Conservation (phyloP, 2,113 vertebrate species). For the Enhydra lutris region DNA sequence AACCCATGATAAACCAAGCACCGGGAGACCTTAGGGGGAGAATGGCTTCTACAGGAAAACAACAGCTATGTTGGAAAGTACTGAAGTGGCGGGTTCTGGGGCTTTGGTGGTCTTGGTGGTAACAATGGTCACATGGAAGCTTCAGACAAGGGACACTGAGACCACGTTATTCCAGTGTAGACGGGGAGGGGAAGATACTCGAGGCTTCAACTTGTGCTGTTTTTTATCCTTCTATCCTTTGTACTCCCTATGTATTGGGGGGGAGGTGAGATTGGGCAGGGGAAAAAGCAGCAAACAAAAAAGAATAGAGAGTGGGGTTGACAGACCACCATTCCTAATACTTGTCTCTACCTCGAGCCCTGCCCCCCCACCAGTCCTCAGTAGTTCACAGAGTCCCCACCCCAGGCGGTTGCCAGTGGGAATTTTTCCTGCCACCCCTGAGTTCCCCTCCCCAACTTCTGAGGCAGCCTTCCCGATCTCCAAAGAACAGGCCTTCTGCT, state of each 20-base stretch:
- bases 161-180: not conserved
- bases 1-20: not conserved
- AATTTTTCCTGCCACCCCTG: not conserved
- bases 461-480: conserved; percentile 11
- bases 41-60: not conserved
- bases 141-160: not conserved
- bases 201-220: not conserved
- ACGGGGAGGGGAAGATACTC: not conserved
- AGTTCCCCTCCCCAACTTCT: conserved; percentile 22
- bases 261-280: not conserved
- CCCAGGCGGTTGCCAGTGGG: not conserved
- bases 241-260: not conserved
- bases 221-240: not conserved
- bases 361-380: no score
- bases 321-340: not conserved
- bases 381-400: not conserved
- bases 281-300: not conserved
- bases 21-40: not conserved
- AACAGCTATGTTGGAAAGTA: not conserved
- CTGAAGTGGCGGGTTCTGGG: not conserved
- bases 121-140: not conserved
- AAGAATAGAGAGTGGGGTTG: not conserved
- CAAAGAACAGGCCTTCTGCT: conserved; percentile 28
- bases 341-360: not conserved
- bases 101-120: not conserved